Percentiles rank a stretch among this genome's conserved stretches.
Evolutionary conservation across 2,797 vertebrate species (phyloP).

Genomic region (Danio jaintianensis): DNA sequence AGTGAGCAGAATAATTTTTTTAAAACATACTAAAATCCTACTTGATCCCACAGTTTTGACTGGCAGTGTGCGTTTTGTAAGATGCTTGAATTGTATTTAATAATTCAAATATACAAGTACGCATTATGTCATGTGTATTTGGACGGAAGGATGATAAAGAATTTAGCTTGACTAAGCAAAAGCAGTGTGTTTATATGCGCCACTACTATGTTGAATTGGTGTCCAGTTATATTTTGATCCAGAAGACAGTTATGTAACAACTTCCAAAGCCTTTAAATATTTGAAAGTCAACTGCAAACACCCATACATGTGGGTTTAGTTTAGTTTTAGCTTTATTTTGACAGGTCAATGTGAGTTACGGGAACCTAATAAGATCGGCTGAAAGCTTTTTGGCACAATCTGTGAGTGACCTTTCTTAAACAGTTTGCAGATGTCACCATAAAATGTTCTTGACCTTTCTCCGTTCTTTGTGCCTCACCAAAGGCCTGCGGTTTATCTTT

Average conservation of each 20-base stretch:
- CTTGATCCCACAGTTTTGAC: no score
- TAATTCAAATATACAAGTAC: conserved; percentile 3
- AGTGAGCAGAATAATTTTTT: no score
- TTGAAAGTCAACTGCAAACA: conserved; percentile 26
- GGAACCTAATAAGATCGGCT: conserved; percentile 31
- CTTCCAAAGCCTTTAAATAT: conserved; percentile 40
- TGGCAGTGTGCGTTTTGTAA: no score
- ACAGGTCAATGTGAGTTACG: conserved; percentile 43
- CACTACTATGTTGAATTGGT: neutral
- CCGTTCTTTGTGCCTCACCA: conserved; percentile 45
- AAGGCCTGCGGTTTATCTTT: conserved; percentile 26
- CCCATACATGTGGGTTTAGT: conserved; percentile 30
- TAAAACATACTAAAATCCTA: no score
- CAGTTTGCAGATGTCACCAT: conserved; percentile 50
- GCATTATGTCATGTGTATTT: conserved; percentile 2
- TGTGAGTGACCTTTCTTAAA: conserved; percentile 40
- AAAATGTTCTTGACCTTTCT: conserved; percentile 60
- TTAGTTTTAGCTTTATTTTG: conserved; percentile 31
- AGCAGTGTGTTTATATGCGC: neutral
- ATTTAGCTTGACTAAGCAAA: conserved; percentile 1
- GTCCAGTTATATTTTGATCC: neutral
- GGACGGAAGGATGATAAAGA: neutral
- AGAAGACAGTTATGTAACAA: conserved; percentile 32
- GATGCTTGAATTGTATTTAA: neutral
- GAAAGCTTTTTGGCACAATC: conserved; percentile 40